A percentile compares a stretch with the other conserved stretches of the same genome.
These are phyloP conservation scores for Sylvia atricapilla DNA, from an alignment of 2,113 vertebrate species.

Conservation along the genomic window DNA sequence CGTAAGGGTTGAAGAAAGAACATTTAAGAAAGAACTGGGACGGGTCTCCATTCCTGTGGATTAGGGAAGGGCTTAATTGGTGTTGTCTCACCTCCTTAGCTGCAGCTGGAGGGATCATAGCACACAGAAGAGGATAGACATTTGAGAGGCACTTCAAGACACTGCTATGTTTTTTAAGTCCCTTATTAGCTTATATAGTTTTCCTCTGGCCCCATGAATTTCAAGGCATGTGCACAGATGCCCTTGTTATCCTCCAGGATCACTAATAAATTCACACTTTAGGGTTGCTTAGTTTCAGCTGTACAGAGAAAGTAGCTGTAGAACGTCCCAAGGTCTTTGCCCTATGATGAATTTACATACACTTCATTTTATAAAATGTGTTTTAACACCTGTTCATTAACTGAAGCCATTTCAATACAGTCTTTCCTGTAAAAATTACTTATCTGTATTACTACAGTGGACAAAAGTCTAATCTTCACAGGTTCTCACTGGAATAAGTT, in stretches of 20 bases:
- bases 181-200: not conserved
- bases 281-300: not conserved
- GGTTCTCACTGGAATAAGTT: not conserved
- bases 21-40: not conserved
- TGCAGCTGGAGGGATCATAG: not conserved
- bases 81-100: not conserved
- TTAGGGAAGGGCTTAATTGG: not conserved
- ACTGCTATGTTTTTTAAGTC: not conserved
- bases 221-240: not conserved
- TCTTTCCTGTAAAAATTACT: not conserved
- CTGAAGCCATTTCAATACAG: not conserved
- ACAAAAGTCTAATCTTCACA: not conserved
- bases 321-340: not conserved
- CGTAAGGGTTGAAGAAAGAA: not conserved
- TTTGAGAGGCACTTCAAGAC: not conserved
- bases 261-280: not conserved
- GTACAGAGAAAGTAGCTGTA: not conserved
- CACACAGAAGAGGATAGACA: not conserved
- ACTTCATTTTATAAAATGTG: not conserved
- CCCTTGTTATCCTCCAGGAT: not conserved
- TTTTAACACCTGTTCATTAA: slow-evolving; percentile 1
- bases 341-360: not conserved
- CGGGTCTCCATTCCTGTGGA: not conserved
- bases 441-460: not conserved
- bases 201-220: not conserved